Evolutionary conservation across 2,113 vertebrate species (phyloP).

Genomic region (Cheilinus undulatus): DNA sequence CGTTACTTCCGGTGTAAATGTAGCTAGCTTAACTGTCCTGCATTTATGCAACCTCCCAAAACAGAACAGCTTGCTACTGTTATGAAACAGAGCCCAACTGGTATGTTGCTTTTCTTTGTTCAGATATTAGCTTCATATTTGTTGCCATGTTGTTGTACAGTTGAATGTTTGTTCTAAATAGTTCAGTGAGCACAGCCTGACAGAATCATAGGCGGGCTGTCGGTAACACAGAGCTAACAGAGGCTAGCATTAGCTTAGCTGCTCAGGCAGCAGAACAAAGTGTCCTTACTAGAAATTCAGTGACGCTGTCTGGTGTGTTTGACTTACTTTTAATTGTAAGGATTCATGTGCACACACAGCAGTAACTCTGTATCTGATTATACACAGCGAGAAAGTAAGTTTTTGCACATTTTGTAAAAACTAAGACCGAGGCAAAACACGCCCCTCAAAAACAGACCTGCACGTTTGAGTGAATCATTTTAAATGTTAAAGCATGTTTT

Average conservation of each 20-base stretch:
- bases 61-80: not conserved
- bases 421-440: not conserved
- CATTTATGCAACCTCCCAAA: constrained; percentile 14
- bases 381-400: not conserved
- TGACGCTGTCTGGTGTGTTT: not conserved
- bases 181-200: not conserved
- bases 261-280: constrained; percentile 31
- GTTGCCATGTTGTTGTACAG: rapidly evolving
- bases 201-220: not conserved
- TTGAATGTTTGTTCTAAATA: not conserved
- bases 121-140: not conserved
- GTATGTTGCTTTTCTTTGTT: constrained; percentile 39
- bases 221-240: not conserved
- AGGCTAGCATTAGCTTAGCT: constrained; percentile 30
- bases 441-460: not conserved
- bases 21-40: not conserved
- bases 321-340: not conserved
- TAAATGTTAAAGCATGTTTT: not conserved
- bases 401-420: not conserved
- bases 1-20: not conserved
- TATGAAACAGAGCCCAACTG: constrained; percentile 28
- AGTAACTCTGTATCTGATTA: rapidly evolving
- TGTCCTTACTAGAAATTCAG: constrained; percentile 24
- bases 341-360: not conserved
- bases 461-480: not conserved